A percentile compares a stretch with the other conserved stretches of the same genome.
phyloP scores from a whole-genome alignment of 2,888 invertebrate species.

The Patella ulyssiponensis region DNA sequence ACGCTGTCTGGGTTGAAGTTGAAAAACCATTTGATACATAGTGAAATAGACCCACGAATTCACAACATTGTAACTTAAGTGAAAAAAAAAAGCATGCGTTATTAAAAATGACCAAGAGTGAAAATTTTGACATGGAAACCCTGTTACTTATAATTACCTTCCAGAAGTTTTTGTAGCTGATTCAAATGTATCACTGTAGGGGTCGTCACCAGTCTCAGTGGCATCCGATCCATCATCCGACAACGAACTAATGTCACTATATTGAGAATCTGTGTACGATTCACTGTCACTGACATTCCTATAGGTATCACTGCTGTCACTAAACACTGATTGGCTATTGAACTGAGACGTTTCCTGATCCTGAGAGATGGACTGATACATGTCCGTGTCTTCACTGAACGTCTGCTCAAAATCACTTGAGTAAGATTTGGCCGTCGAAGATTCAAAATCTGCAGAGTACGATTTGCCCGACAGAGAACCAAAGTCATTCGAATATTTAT shows the following conservation, averaged over 20 bases:
- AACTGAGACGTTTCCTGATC: not conserved
- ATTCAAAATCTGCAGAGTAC: not conserved
- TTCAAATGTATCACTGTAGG: not conserved
- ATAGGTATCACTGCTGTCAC: not conserved
- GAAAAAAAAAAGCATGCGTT: too few species aligned
- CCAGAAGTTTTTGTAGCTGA: not conserved
- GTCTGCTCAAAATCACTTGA: too few species aligned
- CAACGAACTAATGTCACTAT: conserved; percentile 1
- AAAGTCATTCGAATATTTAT: not conserved
- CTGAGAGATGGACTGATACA: too few species aligned
- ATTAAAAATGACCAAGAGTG: too few species aligned
- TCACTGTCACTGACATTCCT: not conserved
- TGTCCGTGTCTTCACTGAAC: too few species aligned
- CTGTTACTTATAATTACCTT: too few species aligned
- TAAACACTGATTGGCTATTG: not conserved
- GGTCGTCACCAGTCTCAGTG: not conserved
- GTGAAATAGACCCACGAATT: too few species aligned
- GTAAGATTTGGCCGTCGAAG: not conserved
- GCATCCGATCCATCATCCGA: not conserved
- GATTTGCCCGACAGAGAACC: not conserved
- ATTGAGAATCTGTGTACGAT: not conserved
- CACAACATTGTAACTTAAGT: too few species aligned
- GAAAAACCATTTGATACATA: too few species aligned
- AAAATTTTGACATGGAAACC: too few species aligned
- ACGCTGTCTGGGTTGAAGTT: too few species aligned